phyloP scores from a whole-genome alignment of 1,140 invertebrate species.

The Lepidurus packardi region DNA sequence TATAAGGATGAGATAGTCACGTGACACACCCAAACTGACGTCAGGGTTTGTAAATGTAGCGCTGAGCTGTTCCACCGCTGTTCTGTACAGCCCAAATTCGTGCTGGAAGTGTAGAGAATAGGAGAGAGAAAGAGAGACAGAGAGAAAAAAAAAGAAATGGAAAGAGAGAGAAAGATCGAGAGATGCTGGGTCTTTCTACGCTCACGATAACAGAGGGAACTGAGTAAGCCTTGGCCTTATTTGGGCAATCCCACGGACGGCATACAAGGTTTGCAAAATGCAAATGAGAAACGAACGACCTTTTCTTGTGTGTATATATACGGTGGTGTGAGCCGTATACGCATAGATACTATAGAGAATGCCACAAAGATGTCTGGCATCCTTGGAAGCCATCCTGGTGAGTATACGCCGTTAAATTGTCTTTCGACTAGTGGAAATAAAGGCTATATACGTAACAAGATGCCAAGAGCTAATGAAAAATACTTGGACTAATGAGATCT shows the following conservation, averaged over 20 bases:
- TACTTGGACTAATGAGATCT: slow-evolving; percentile 5
- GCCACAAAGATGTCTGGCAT: neutral
- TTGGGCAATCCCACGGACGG: neutral
- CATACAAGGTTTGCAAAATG: neutral
- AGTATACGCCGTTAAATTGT: neutral
- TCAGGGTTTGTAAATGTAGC: neutral
- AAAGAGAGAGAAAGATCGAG: neutral
- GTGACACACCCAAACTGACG: neutral
- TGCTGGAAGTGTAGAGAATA: neutral
- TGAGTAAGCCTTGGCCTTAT: slow-evolving; percentile 18
- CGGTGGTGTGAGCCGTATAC: neutral
- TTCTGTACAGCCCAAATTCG: neutral
- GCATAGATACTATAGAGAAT: neutral
- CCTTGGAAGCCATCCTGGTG: neutral
- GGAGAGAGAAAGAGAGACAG: neutral
- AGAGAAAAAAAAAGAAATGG: neutral
- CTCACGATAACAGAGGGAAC: neutral
- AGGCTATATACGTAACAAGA: neutral
- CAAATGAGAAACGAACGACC: neutral
- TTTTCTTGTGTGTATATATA: neutral
- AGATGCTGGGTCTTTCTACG: slow-evolving; percentile 4
- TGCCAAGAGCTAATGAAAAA: neutral
- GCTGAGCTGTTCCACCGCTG: neutral
- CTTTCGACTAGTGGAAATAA: neutral
- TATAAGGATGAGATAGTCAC: slow-evolving; percentile 5